Percentiles rank a stretch among this genome's conserved stretches.
Evolutionary conservation across 2,113 vertebrate genomes (phyloP).

Genomic region (Arizona elegans): DNA sequence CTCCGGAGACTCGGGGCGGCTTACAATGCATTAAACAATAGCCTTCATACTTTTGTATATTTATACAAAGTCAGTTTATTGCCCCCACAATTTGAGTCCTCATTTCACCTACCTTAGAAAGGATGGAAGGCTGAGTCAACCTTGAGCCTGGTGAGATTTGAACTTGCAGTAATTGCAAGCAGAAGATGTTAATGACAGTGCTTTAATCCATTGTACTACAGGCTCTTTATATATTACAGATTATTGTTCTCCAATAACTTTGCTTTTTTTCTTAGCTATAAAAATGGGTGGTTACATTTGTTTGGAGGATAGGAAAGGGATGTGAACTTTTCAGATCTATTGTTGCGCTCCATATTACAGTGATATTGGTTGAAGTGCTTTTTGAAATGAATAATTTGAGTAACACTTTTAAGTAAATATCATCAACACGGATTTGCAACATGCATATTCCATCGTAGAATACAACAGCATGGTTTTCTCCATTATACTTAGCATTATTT

Average conservation of each 20-base stretch:
- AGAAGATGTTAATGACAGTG: no score
- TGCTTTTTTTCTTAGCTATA: not conserved
- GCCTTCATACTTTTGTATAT: no score
- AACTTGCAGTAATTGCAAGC: no score
- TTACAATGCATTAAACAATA: no score
- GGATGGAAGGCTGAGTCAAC: no score
- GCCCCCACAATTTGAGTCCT: no score
- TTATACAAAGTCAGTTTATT: no score
- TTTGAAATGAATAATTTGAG: not conserved
- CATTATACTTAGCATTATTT: not conserved
- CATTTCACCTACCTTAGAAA: no score
- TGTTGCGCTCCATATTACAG: not conserved
- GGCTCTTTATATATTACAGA: not conserved
- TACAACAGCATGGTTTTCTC: not conserved
- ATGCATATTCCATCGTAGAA: not conserved
- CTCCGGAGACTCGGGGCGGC: no score
- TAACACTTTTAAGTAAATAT: not conserved
- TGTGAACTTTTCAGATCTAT: not conserved
- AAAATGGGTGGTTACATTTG: not conserved
- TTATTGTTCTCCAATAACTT: not conserved
- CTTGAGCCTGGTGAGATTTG: no score
- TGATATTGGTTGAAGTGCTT: not conserved
- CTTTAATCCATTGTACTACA: no score
- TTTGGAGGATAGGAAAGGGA: not conserved
- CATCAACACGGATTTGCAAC: not conserved